Evolutionary conservation across 2,888 invertebrate species (phyloP).

Genomic region (Eustalomyia histrio): DNA sequence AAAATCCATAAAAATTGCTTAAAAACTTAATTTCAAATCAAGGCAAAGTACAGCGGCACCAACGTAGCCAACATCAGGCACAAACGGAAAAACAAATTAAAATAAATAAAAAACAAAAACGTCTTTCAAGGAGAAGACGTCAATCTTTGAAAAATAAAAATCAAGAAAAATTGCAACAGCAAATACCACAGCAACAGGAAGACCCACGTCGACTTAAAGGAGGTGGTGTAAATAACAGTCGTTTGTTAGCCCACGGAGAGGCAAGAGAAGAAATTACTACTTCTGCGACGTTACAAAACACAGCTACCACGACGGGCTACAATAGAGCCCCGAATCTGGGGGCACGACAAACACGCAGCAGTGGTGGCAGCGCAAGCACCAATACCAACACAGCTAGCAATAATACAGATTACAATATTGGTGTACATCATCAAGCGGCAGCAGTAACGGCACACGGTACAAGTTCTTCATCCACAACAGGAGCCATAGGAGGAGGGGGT

Average conservation of each 20-base stretch:
- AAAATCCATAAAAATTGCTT: slow-evolving; percentile 62
- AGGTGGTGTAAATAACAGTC: slow-evolving; percentile 40
- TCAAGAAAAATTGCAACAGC: slow-evolving; percentile 57
- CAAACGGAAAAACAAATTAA: slow-evolving; percentile 27
- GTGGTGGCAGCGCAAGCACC: slow-evolving; percentile 71
- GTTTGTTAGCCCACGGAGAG: slow-evolving; percentile 65
- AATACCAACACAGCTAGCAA: slow-evolving; percentile 70
- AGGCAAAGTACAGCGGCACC: slow-evolving; percentile 61
- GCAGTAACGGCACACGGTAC: slow-evolving; percentile 51
- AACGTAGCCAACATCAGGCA: slow-evolving; percentile 30
- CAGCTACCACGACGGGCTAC: slow-evolving; percentile 76
- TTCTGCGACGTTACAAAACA: slow-evolving; percentile 67
- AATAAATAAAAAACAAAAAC: slow-evolving; percentile 47
- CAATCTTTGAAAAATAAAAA: slow-evolving; percentile 31
- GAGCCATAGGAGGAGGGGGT: slow-evolving; percentile 66
- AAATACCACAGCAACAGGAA: slow-evolving; percentile 32
- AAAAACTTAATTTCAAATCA: slow-evolving; percentile 63
- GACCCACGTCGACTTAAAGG: slow-evolving; percentile 37
- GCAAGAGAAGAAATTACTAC: slow-evolving; percentile 65
- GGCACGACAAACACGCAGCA: slow-evolving; percentile 75
- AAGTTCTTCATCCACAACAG: slow-evolving; percentile 36
- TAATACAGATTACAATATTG: slow-evolving; percentile 67
- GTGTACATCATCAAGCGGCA: slow-evolving; percentile 61
- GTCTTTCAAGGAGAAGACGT: slow-evolving; percentile 47
- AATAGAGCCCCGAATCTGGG: slow-evolving; percentile 78